Percentiles rank a stretch among this genome's conserved stretches.
Evolutionary conservation across 2,797 vertebrate species (phyloP).

Genomic region (Staurois parvus): DNA sequence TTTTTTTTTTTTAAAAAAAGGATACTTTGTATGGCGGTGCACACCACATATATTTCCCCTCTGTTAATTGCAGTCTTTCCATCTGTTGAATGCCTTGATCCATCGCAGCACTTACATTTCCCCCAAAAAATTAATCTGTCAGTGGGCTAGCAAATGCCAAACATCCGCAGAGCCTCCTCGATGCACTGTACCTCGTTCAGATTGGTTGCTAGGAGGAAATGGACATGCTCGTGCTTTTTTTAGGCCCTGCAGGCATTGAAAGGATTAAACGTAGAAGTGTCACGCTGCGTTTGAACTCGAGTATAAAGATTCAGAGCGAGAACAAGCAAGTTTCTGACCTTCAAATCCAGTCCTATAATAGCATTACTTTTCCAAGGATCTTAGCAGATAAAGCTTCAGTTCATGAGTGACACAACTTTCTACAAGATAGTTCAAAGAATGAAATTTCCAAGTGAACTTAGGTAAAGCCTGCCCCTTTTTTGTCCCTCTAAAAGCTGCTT

Average conservation of each 20-base stretch:
- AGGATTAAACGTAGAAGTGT: constrained; percentile 56
- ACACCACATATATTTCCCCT: no score
- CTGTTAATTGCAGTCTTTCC: background rate
- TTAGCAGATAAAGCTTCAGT: constrained; percentile 30
- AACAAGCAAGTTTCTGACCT: constrained; percentile 56
- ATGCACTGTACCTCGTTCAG: background rate
- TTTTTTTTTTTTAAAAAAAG: no score
- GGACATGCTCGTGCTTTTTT: constrained; percentile 30
- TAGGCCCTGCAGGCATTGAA: constrained; percentile 46
- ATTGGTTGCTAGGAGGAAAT: constrained; percentile 45
- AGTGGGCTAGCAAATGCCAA: constrained; percentile 28
- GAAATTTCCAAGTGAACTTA: background rate
- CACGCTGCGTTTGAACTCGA: constrained; percentile 48
- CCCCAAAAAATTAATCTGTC: constrained; percentile 22
- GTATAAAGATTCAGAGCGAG: constrained; percentile 49
- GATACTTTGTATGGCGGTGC: no score
- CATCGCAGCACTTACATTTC: constrained; percentile 13
- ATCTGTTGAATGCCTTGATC: constrained; percentile 1
- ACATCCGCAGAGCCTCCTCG: constrained; percentile 37
- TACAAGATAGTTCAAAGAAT: constrained; percentile 32
- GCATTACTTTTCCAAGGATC: constrained; percentile 48
- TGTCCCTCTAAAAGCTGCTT: background rate
- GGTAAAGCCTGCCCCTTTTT: background rate
- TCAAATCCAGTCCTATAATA: constrained; percentile 56
- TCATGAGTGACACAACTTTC: constrained; percentile 33